phyloP scores from a whole-genome alignment of 2,888 invertebrate genomes.

The Frankliniella intonsa region DNA sequence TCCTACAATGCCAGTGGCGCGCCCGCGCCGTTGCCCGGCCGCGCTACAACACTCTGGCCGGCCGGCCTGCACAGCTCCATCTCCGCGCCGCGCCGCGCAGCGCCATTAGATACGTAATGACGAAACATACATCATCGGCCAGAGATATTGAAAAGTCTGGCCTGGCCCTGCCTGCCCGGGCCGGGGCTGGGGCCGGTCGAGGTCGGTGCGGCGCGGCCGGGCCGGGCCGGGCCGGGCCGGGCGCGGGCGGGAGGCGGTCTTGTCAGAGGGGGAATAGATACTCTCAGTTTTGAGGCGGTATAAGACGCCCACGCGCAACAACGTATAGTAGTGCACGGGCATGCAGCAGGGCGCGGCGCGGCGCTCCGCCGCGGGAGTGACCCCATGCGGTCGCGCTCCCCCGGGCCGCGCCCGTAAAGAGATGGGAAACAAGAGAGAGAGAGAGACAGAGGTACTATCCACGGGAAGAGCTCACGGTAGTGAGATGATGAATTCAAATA shows the following conservation, averaged over 20 bases:
- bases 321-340: not conserved
- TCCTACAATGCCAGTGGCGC: not conserved
- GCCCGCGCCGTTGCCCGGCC: not conserved
- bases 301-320: not conserved
- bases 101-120: conserved; percentile 10
- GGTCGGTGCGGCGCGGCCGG: not conserved
- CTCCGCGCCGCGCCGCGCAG: not conserved
- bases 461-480: no score
- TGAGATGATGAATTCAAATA: no score
- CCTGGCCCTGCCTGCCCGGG: not conserved
- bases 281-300: no score
- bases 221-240: not conserved
- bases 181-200: not conserved
- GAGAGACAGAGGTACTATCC: no score
- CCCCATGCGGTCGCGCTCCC: no score
- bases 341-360: not conserved
- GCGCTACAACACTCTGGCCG: not conserved
- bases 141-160: not conserved
- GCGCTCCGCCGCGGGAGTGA: not conserved
- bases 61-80: not conserved
- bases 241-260: not conserved
- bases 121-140: conserved; percentile 4
- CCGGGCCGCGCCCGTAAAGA: no score
- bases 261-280: not conserved
- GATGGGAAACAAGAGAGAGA: no score